These are phyloP conservation scores for Salticus scenicus DNA, from an alignment of 2,888 invertebrate species.

Conservation along the genomic window DNA sequence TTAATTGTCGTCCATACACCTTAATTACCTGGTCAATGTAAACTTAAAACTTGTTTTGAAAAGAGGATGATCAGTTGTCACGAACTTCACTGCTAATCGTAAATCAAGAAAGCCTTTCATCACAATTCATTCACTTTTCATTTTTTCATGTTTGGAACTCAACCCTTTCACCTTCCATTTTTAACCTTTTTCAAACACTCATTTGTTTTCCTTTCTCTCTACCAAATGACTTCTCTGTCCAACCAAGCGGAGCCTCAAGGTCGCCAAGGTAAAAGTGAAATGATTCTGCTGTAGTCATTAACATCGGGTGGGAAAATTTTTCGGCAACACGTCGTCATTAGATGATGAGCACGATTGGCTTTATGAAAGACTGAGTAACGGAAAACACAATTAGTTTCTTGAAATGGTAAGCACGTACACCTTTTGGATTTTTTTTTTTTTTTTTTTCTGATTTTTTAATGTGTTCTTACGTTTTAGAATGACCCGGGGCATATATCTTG, in stretches of 20 bases:
- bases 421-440: not conserved
- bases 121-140: too few species aligned
- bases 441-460: not conserved
- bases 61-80: too few species aligned
- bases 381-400: not conserved
- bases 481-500: too few species aligned
- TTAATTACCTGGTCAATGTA: too few species aligned
- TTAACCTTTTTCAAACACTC: too few species aligned
- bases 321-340: not conserved
- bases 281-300: not conserved
- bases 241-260: slow-evolving; percentile 9
- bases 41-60: too few species aligned
- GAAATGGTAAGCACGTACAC: not conserved
- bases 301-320: not conserved
- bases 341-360: not conserved
- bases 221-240: not conserved
- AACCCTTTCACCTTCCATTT: too few species aligned
- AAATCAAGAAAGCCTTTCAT: too few species aligned
- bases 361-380: not conserved
- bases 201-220: not conserved
- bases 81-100: too few species aligned
- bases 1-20: too few species aligned
- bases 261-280: slow-evolving; percentile 11
- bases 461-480: too few species aligned
- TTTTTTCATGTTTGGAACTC: too few species aligned